These are phyloP conservation scores for Gallinago stenura DNA, from an alignment of 2,797 vertebrate species.

Conservation along the genomic window DNA sequence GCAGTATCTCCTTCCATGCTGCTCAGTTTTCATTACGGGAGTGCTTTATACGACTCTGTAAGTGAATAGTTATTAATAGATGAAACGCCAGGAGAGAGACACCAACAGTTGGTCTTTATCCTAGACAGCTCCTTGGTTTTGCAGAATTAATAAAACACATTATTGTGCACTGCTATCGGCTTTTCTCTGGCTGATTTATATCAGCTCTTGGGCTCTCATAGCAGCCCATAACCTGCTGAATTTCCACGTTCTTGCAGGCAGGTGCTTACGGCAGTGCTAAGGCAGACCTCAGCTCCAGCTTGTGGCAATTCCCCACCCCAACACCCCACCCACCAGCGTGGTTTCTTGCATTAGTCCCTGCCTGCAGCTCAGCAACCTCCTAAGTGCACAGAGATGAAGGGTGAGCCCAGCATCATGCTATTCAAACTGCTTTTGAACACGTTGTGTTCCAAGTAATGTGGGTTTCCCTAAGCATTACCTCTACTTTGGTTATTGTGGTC, in stretches of 20 bases:
- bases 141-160: background rate
- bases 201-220: background rate
- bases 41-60: background rate
- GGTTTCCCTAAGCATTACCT: background rate
- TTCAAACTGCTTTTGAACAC: background rate
- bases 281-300: background rate
- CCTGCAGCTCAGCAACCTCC: fast-evolving
- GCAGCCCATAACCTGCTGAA: background rate
- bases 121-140: background rate
- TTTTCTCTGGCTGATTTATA: background rate
- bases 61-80: background rate
- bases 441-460: background rate
- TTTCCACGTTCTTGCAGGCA: background rate
- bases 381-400: background rate
- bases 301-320: background rate
- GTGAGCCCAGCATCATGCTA: background rate
- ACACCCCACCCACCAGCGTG: background rate
- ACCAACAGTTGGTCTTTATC: background rate
- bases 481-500: background rate
- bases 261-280: background rate
- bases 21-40: background rate
- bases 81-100: background rate
- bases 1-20: background rate
- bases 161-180: fast-evolving
- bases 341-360: background rate